Evolutionary conservation across 2,888 invertebrate genomes (phyloP), one percentile per base, ranked within the genome.

Genomic region (Gasteruption jaculator): DNA sequence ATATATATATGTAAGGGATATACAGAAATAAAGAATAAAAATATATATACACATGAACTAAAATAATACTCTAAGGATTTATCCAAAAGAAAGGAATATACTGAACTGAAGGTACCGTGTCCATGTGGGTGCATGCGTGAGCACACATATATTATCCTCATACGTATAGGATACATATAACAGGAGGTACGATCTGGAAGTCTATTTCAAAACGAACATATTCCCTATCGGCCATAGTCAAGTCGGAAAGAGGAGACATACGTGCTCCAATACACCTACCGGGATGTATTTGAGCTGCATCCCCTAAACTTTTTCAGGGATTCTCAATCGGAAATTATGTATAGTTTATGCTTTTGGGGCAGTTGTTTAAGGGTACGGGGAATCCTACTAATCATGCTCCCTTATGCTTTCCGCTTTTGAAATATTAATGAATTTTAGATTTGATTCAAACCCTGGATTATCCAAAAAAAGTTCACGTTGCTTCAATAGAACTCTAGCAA

Each of bases 271-370:
- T 59, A 55, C 40, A 34, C 38, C 40, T 27, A 38, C 45, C 41
- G 45, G 45, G 38, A 48, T 52, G 44, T 48, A 45, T 19, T 30
- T 33, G 49, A 38, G 41, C 41, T 42, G 52, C 52, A 61, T 50
- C 55, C 55, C 58, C 50, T 27, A 39, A 47, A 52, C 33, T 38
- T 16, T n/a, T 19, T 5, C 51, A 50, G 56, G 10, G 60, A 36
- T 34, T 43, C 58, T 52, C 60, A 61, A 43, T 41, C 41, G 12
- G n/a, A n/a, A n/a, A n/a, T n/a, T n/a, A n/a, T n/a, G n/a, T n/a
- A n/a, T 15, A 29, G 29, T 29, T 29, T 7, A 4, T 29, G 10
- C 7, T 15, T 14, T 29, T 16, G 16, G 10, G 16, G 10, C n/a
- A 10, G n/a, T 10, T 3, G 1, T 29, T 10, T 4, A 7, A n/a